Percentiles rank a stretch among this genome's conserved stretches.
These are phyloP conservation scores for Heliconius cydno DNA, from an alignment of 2,888 invertebrate species.

Conservation along the genomic window DNA sequence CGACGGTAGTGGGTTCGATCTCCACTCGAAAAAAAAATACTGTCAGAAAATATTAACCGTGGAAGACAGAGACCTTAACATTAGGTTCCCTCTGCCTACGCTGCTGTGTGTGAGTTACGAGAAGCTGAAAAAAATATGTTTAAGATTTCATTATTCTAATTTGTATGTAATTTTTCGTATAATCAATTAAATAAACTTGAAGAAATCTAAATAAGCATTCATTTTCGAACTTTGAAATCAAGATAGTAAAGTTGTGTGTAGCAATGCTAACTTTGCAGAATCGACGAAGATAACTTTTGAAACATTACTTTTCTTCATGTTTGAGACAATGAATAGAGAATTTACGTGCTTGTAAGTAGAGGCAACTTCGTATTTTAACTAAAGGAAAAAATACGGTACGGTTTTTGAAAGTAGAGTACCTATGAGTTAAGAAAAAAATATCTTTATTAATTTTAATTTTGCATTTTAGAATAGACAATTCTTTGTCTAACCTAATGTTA, in stretches of 20 bases:
- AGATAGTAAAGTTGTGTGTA: not conserved
- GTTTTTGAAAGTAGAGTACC: not conserved
- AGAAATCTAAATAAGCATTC: not conserved
- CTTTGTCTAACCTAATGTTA: no score
- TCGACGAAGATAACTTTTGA: not conserved
- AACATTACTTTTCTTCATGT: not conserved
- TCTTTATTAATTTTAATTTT: not conserved
- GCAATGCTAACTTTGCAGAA: not conserved
- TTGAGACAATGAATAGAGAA: not conserved
- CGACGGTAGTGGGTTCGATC: no score
- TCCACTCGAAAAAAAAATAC: no score
- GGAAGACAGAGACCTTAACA: no score
- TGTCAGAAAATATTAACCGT: no score
- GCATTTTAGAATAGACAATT: not conserved
- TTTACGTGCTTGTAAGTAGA: not conserved
- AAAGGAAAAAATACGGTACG: not conserved
- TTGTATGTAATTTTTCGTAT: not conserved
- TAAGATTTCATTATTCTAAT: not conserved
- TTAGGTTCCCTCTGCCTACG: no score
- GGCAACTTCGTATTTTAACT: not conserved
- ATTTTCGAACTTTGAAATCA: not conserved
- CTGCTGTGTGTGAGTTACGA: no score
- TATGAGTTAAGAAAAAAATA: not conserved
- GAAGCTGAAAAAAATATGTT: no score
- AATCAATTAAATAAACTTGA: not conserved